phyloP scores from a whole-genome alignment of 2,888 invertebrate genomes.

The Cosmorhoe ocellata region DNA sequence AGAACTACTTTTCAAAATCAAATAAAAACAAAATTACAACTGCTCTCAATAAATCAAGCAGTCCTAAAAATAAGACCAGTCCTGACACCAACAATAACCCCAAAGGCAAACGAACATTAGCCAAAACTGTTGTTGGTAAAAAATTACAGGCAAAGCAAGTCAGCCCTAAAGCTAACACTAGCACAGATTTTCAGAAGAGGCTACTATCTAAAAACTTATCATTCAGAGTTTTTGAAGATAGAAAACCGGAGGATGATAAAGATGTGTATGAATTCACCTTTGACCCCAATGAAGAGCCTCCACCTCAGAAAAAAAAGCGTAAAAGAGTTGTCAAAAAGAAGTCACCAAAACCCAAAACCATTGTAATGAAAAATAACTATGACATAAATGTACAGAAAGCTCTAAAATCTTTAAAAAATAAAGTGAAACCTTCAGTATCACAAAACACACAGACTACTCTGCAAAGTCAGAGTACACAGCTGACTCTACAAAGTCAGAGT shows the following conservation, averaged over 20 bases:
- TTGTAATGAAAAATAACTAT: constrained; percentile 58
- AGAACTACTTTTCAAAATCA: constrained; percentile 8
- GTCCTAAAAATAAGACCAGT: constrained; percentile 34
- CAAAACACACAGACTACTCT: background rate
- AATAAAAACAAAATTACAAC: background rate
- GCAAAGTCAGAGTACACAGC: background rate
- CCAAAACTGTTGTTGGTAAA: constrained; percentile 13
- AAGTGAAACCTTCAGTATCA: constrained; percentile 38
- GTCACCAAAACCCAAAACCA: constrained; percentile 52
- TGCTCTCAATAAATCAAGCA: constrained; percentile 7
- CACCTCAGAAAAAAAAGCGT: constrained; percentile 66
- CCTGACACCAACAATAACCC: constrained; percentile 59
- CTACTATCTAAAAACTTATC: constrained; percentile 46
- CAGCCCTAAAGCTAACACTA: constrained; percentile 22
- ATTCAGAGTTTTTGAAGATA: constrained; percentile 56
- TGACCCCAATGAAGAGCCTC: constrained; percentile 73
- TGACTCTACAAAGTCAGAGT: too few relatives aligned
- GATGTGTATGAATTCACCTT: constrained; percentile 77
- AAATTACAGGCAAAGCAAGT: constrained; percentile 28
- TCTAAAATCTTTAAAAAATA: constrained; percentile 54
- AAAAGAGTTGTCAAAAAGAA: constrained; percentile 54
- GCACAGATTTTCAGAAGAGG: constrained; percentile 31
- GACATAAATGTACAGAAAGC: constrained; percentile 66
- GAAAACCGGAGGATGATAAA: constrained; percentile 46
- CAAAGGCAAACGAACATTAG: constrained; percentile 27